Evolutionary conservation across 2,888 invertebrate genomes (phyloP), one percentile per base, ranked within the genome.

Genomic region (Creontiades dilutus): DNA sequence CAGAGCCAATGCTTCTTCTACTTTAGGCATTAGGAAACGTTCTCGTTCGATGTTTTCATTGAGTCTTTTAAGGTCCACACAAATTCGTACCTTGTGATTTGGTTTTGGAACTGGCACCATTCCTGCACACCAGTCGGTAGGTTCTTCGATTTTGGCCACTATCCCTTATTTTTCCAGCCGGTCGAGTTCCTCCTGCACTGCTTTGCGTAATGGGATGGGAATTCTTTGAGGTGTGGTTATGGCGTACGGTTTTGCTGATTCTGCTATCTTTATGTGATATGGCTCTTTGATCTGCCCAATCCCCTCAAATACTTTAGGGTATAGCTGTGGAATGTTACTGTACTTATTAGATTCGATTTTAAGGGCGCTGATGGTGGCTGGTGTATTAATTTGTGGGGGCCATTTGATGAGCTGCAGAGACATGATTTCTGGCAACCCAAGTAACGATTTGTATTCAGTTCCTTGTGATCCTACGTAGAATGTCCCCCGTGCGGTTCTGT

Each of bases 1-100:
- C 81, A 91, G 90, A 0, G 91, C 91, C 23, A 92, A 76, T 11
- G 92, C 90, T 75, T 92, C 91, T 76, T 78, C 68, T 27, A 37
- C 61, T 68, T 89, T 86, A 47, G 78, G 46, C 28, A 86, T 37
- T 11, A 86, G 7, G 19, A 61, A 86, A 3, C 37, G 57, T 86
- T 86, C 85, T 4, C 61, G 61, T 37, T 61, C 61, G 5, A 61
- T 55, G 61, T 23, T 89, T 23, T 88, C 23, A 27, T 88, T 80
- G 28, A 80, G 46, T 37, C n/a, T 47, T 14, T 76, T 88, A 3
- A 80, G 28, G 55, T 88, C 88, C 0, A 88, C 88, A 23, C 80
- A 88, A n/a, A 88, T 88, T 37, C 80, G 16, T 9, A 88, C 88
- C 19, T 76, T 52, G 19, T 87, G 52, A 0, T 28, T 4, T 0